Evolutionary conservation across 2,888 invertebrate species (phyloP).

Genomic region (Linnaemya tessellans): DNA sequence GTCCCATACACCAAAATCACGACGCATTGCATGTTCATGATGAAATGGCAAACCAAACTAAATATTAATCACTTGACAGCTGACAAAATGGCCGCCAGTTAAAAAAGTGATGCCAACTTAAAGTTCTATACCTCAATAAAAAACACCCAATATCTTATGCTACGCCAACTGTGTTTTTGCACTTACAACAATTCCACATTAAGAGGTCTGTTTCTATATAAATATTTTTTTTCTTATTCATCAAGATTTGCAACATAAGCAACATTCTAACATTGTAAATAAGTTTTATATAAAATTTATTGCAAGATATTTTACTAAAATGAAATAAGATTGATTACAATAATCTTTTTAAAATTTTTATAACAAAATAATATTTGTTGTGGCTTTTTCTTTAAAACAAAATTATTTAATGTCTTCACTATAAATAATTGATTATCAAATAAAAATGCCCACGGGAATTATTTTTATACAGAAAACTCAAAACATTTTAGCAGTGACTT

Average conservation of each 20-base stretch:
- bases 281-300: slow-evolving; percentile 39
- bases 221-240: slow-evolving; percentile 11
- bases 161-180: not conserved
- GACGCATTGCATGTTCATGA: no score
- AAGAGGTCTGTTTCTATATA: slow-evolving; percentile 24
- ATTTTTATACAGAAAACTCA: not conserved
- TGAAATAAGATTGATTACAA: slow-evolving; percentile 58
- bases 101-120: no score
- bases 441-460: not conserved
- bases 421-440: not conserved
- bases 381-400: not conserved
- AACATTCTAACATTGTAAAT: slow-evolving; percentile 40
- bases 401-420: not conserved
- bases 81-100: no score
- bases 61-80: no score
- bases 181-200: not conserved
- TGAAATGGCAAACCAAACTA: no score
- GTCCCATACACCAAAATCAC: no score
- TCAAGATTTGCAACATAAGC: slow-evolving; percentile 48
- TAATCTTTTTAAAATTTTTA: slow-evolving; percentile 32
- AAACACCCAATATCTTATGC: not conserved
- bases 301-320: slow-evolving; percentile 17
- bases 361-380: slow-evolving; percentile 13
- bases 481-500: not conserved
- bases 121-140: no score